Base-by-base conservation (phyloP, 2,797 vertebrate genomes). In the Epinephelus malabaricus region DNA sequence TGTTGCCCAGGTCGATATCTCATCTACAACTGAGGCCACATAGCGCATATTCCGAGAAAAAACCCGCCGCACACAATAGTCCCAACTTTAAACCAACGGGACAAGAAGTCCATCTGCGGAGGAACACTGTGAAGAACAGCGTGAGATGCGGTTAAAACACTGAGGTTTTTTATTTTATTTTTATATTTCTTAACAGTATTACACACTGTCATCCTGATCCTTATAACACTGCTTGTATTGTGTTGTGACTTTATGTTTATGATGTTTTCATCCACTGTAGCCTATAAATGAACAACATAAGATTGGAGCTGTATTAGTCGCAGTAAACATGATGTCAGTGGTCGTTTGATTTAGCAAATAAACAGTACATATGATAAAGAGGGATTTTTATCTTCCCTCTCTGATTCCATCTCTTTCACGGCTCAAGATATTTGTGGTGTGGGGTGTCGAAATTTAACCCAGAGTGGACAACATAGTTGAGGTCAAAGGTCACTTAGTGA, bases 401-500 rank as follows among this genome's bases (percentile, higher is more conserved):
- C 4, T 19, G 53, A 43, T 66, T 30, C 43, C 21, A 63, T 15
- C 14, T 61, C 30, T 47, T 9, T 23, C 2, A 12, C 43, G 21
- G 2, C 3, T 14, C 27, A 27, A 38, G 46, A 73, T 50, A 46
- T 76, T 40, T 27, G 53, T 50, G 38, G 64, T 66, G 71, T 70
- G 60, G 38, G 56, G 40, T 73, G 70, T 64, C 67, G 82, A 76
- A 85, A 85, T 76, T 54, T 21, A 86, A 75, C 43, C 62, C 67
- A 7, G 46, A 47, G 25, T 46, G 73, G 66, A 86, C 58, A 74
- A 51, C 73, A 53, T 9, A 47, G 56, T 61, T 38, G 43, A 61
- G 81, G 78, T 75, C 66, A 79, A 73, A 82, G 83, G 70, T 86
- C 79, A 56, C 25, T 13, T 47, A 43, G 62, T 73, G 83, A 73